These are phyloP conservation scores for Ailuropoda melanoleuca DNA, from an alignment of 2,113 vertebrate genomes.

Conservation along the genomic window DNA sequence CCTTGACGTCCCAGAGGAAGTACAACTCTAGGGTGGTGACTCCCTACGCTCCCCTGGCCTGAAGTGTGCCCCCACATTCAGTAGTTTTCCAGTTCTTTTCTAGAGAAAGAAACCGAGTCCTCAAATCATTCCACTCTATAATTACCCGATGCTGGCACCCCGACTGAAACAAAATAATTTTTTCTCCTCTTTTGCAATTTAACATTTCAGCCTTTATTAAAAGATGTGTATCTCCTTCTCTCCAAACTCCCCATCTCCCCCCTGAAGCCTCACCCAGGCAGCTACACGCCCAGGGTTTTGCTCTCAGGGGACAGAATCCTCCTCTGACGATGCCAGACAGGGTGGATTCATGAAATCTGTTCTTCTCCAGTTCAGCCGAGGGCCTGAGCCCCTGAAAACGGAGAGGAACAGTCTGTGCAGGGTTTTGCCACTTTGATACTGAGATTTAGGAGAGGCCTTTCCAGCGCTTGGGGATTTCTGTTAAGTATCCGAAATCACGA, in stretches of 20 bases:
- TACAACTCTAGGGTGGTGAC: background rate
- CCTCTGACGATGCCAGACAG: background rate
- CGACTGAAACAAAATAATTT: background rate
- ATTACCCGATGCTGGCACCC: background rate
- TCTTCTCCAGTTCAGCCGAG: background rate
- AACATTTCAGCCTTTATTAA: constrained; percentile 41
- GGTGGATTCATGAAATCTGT: background rate
- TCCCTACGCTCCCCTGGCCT: background rate
- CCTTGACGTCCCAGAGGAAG: background rate
- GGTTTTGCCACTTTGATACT: background rate
- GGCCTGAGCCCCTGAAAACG: background rate
- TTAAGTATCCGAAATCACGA: background rate
- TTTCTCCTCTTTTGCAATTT: background rate
- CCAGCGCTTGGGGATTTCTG: background rate
- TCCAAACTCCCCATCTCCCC: background rate
- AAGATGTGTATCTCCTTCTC: background rate
- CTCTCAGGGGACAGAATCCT: background rate
- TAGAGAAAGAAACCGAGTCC: constrained; percentile 17
- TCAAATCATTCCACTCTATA: background rate
- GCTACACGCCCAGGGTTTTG: background rate
- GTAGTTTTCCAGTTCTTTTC: background rate
- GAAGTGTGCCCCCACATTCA: no score
- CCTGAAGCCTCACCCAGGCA: background rate
- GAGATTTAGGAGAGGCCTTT: background rate
- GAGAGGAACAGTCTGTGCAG: background rate